These are phyloP conservation scores for Ciconia nigra DNA, from an alignment of 2,797 vertebrate genomes.

Conservation along the genomic window DNA sequence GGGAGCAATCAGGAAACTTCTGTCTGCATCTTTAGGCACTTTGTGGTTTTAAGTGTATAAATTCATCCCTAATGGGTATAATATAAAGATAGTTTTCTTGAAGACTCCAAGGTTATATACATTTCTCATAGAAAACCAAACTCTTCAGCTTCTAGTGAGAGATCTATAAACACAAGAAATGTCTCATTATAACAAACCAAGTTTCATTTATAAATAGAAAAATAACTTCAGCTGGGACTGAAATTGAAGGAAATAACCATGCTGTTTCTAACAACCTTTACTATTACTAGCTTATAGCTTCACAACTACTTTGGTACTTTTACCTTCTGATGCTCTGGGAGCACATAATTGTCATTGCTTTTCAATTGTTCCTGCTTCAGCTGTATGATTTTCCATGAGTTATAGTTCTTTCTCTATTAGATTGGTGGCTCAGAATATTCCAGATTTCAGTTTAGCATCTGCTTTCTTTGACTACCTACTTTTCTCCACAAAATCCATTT, in stretches of 20 bases:
- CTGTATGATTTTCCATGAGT: background rate
- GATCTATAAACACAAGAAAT: background rate
- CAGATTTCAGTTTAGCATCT: background rate
- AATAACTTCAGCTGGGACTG: background rate
- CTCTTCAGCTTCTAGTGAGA: background rate
- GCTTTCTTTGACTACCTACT: background rate
- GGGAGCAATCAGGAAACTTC: background rate
- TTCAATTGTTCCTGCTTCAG: background rate
- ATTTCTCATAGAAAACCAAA: background rate
- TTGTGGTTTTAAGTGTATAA: background rate
- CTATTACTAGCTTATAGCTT: background rate
- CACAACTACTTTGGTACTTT: background rate
- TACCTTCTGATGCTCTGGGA: slow-evolving; percentile 32
- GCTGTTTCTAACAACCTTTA: background rate
- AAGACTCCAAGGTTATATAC: background rate
- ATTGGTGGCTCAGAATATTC: background rate
- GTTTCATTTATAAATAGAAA: background rate
- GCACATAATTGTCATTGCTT: background rate
- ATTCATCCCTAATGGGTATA: background rate
- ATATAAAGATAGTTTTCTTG: background rate
- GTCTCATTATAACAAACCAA: background rate
- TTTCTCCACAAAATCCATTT: background rate
- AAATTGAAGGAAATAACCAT: background rate
- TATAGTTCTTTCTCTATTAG: background rate
- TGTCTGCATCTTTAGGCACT: background rate